Percentiles rank a stretch among this genome's conserved stretches.
phyloP scores from a whole-genome alignment of 2,888 invertebrate genomes.

The Xestia sexstrigata region DNA sequence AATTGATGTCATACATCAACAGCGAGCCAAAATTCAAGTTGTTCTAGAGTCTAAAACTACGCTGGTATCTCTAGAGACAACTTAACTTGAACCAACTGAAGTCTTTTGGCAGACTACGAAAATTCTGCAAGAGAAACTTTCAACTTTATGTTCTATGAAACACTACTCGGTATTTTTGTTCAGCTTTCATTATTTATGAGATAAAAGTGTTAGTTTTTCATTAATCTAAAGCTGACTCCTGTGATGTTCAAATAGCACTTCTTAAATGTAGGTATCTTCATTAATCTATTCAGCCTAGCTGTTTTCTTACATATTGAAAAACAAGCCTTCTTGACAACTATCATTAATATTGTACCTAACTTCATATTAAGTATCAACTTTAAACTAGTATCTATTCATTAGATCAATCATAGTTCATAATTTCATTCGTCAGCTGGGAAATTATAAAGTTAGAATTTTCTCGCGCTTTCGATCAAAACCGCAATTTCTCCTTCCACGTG shows the following conservation, averaged over 20 bases:
- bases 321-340: neutral
- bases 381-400: neutral
- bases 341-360: neutral
- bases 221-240: neutral
- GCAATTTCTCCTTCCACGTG: constrained; percentile 30
- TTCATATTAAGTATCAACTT: neutral
- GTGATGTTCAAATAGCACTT: neutral
- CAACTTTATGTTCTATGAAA: neutral
- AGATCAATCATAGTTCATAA: neutral
- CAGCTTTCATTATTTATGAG: neutral
- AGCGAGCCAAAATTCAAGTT: constrained; percentile 7
- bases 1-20: constrained; percentile 1
- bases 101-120: neutral
- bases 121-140: neutral
- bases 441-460: constrained; percentile 17
- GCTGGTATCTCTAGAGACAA: constrained; percentile 11
- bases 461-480: constrained; percentile 17
- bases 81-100: constrained; percentile 1
- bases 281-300: neutral
- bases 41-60: neutral
- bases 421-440: constrained; percentile 24
- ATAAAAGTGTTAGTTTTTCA: neutral
- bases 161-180: neutral
- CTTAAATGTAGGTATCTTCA: neutral
- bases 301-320: neutral